These are phyloP conservation scores for Dysmachus trigonus DNA, from an alignment of 2,888 invertebrate genomes.

Conservation along the genomic window DNA sequence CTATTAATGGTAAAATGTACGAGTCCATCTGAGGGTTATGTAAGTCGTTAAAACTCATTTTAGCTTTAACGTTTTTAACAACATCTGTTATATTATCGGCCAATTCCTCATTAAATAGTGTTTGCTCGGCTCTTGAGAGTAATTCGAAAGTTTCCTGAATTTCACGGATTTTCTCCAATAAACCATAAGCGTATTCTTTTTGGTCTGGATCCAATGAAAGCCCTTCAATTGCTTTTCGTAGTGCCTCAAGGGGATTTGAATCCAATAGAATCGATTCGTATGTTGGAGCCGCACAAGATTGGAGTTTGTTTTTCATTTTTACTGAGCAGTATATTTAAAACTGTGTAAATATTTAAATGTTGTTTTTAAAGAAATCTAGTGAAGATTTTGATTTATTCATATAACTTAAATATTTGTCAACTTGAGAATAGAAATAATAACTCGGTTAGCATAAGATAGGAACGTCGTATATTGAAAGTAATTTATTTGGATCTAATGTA, in stretches of 20 bases:
- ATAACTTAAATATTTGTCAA: background rate
- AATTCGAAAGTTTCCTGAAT: constrained; percentile 15
- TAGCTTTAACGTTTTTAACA: constrained; percentile 17
- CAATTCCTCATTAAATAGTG: constrained; percentile 40
- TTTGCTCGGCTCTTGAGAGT: constrained; percentile 36
- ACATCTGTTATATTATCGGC: background rate
- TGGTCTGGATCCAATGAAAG: constrained; percentile 2
- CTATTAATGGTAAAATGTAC: constrained; percentile 27
- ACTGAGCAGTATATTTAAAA: background rate
- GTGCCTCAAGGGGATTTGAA: constrained; percentile 11
- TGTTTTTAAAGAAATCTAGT: background rate
- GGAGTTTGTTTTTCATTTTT: background rate
- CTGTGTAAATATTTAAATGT: background rate
- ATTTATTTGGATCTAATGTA: no score
- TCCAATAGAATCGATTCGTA: constrained; percentile 11
- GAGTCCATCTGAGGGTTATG: background rate
- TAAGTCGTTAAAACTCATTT: background rate
- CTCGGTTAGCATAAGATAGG: background rate
- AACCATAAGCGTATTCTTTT: background rate
- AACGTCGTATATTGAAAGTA: no score
- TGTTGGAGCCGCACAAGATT: constrained; percentile 17
- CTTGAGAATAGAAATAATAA: background rate
- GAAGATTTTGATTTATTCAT: background rate
- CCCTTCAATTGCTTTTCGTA: constrained; percentile 1
- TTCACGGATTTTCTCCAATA: constrained; percentile 6